Percentiles rank a stretch among this genome's conserved stretches.
phyloP scores from a whole-genome alignment of 2,888 invertebrate genomes.

The Dolomedes plantarius region DNA sequence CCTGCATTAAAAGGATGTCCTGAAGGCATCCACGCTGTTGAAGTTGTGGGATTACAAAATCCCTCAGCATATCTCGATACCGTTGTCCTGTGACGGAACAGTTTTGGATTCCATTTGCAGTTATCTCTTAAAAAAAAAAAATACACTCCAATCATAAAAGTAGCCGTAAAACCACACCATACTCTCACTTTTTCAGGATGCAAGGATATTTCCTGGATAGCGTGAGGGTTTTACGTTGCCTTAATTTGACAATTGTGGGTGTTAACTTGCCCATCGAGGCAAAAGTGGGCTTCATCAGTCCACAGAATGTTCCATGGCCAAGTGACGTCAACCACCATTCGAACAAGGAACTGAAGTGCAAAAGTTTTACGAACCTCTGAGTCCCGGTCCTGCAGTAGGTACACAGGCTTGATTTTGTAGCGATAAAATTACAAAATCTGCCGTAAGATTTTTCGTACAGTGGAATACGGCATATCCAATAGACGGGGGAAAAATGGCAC shows the following conservation, averaged over 20 bases:
- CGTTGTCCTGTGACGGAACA: too few relatives aligned
- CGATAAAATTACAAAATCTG: conserved; percentile 12
- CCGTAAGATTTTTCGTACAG: background rate
- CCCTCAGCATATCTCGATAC: background rate
- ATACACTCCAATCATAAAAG: too few relatives aligned
- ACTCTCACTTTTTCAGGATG: conserved; percentile 5
- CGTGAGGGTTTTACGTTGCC: conserved; percentile 10
- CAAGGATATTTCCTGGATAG: background rate
- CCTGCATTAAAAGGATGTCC: too few relatives aligned
- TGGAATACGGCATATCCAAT: background rate
- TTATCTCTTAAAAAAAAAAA: too few relatives aligned
- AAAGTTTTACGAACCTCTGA: background rate
- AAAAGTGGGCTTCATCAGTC: background rate
- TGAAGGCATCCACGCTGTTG: background rate
- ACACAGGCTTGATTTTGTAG: conserved; percentile 21
- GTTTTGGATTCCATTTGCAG: too few relatives aligned
- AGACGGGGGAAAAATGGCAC: conserved; percentile 8
- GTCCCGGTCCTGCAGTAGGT: background rate
- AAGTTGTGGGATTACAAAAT: background rate
- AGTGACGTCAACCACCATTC: conserved; percentile 9
- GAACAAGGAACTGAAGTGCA: background rate
- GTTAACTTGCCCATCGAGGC: background rate
- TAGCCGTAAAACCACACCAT: conserved; percentile 8
- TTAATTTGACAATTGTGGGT: conserved; percentile 10
- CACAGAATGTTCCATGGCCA: conserved; percentile 16